phyloP scores from a whole-genome alignment of 1,140 invertebrate species.

The Nomia melanderi region DNA sequence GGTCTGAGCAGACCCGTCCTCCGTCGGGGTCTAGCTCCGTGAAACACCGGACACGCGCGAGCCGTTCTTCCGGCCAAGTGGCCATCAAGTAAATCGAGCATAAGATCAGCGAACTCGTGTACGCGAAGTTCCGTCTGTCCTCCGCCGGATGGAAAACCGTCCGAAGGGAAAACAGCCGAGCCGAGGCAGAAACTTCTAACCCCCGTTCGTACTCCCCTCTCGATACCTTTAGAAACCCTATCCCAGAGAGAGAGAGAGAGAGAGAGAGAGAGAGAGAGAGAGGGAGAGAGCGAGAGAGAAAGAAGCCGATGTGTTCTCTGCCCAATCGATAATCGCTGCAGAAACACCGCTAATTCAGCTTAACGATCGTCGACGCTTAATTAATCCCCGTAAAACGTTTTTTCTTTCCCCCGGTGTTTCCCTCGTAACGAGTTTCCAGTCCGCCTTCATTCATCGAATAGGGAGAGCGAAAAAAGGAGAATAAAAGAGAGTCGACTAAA shows the following conservation, averaged over 20 bases:
- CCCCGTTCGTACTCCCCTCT: not conserved
- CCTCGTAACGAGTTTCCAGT: slow-evolving; percentile 21
- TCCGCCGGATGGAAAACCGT: not conserved
- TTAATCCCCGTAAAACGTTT: slow-evolving; percentile 15
- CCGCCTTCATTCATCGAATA: slow-evolving; percentile 37
- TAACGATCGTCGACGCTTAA: slow-evolving; percentile 35
- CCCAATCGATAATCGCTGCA: slow-evolving; percentile 18
- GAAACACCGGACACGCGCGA: too few relatives aligned
- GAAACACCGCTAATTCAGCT: slow-evolving; percentile 23
- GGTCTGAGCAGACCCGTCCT: too few relatives aligned
- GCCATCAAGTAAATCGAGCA: not conserved
- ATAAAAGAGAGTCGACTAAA: too few relatives aligned
- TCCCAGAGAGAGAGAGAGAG: too few relatives aligned
- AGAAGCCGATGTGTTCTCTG: not conserved
- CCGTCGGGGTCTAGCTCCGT: too few relatives aligned
- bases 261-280: too few relatives aligned
- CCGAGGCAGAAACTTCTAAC: not conserved
- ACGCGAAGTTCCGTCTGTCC: not conserved
- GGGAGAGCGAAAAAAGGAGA: not conserved
- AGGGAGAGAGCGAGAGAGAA: too few relatives aligned
- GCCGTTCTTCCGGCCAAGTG: not conserved
- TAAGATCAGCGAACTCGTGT: not conserved
- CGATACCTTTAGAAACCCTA: slow-evolving; percentile 1
- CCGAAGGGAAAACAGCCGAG: not conserved
- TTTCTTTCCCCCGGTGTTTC: not conserved